Evolutionary conservation across 2,888 invertebrate species (phyloP).

Genomic region (Lasioglossum leucozonium): DNA sequence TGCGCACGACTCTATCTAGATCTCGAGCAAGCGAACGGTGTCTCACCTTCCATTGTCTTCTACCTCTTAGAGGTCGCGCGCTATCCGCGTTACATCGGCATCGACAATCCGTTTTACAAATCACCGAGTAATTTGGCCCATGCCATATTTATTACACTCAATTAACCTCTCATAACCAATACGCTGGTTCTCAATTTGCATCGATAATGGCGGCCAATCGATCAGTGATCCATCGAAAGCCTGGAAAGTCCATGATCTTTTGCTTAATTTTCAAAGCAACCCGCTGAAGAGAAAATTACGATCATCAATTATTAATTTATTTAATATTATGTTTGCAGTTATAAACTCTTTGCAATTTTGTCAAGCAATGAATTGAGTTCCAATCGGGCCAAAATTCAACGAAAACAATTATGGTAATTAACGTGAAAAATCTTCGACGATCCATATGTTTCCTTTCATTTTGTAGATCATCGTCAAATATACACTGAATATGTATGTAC

Average conservation of each 20-base stretch:
- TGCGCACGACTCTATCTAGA: neutral
- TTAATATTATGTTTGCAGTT: no score
- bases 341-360: no score
- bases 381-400: neutral
- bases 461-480: neutral
- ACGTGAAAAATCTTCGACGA: neutral
- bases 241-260: neutral
- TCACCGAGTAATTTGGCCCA: neutral
- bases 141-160: neutral
- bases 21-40: neutral
- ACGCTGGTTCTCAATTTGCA: neutral
- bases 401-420: no score
- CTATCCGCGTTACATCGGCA: neutral
- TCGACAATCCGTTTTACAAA: neutral
- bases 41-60: constrained; percentile 13
- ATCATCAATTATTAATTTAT: no score
- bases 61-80: neutral
- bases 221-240: neutral
- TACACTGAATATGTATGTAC: no score
- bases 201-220: neutral
- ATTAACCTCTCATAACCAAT: neutral
- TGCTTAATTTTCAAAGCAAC: neutral
- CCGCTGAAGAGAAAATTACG: neutral
- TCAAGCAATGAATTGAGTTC: no score
- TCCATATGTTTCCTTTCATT: neutral